Conservation (phyloP, 1,140 invertebrate genomes). For the Leptonema lineaticorne region DNA sequence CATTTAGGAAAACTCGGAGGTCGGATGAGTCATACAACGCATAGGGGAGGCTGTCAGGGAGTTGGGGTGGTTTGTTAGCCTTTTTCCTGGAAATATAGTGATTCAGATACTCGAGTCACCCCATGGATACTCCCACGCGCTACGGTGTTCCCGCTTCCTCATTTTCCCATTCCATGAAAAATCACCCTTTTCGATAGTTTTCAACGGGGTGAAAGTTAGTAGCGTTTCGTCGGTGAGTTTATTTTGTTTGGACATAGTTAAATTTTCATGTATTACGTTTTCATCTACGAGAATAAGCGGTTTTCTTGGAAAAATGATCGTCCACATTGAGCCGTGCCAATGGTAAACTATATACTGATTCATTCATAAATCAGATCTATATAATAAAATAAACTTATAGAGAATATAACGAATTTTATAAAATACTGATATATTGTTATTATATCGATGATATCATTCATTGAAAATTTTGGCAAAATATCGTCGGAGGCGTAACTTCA, state of each 20-base stretch:
- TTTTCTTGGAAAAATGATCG: too few species aligned
- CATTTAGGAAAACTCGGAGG: background rate
- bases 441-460: too few species aligned
- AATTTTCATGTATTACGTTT: background rate
- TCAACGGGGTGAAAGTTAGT: too few species aligned
- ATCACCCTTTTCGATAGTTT: too few species aligned
- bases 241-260: background rate
- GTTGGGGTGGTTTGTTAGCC: constrained; percentile 25
- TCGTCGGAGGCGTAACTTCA: too few species aligned
- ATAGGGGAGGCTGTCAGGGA: constrained; percentile 1
- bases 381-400: too few species aligned
- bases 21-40: constrained; percentile 8
- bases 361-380: too few species aligned
- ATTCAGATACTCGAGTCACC: constrained; percentile 31
- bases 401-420: too few species aligned
- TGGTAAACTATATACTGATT: too few species aligned
- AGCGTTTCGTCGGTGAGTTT: background rate
- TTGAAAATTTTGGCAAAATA: too few species aligned
- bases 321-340: too few species aligned
- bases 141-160: background rate
- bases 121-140: constrained; percentile 10
- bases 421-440: too few species aligned
- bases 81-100: constrained; percentile 37
- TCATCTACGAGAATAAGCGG: background rate
- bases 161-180: background rate